Evolutionary conservation across 1,140 invertebrate genomes (phyloP), one percentile per base, ranked within the genome.

Genomic region (Caenorhabditis inopinata): DNA sequence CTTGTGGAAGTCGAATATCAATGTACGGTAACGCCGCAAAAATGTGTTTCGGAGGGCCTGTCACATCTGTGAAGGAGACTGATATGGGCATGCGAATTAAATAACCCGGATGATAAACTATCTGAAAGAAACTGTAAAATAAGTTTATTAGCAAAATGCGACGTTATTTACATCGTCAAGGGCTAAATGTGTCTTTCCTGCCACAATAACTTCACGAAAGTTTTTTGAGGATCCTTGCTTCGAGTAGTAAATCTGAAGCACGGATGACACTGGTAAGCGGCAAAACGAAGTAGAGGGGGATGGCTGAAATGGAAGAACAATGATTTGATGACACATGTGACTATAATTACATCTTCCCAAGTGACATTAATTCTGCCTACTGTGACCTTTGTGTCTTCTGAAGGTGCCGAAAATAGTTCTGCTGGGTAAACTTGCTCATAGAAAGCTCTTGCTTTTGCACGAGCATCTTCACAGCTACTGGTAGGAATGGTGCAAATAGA

Each of bases 381-480:
- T 0, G n/a, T 7, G 11, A 18, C 58, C 21, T 38, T 29, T 27
- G 32, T 18, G 7, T 38, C 32, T 38, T 68, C 58, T 38, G 58
- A 68, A 18, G 27, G 32, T 2, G 29, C n/a, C 5, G 58, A 68
- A 42, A 68, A n/a, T 4, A 68, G 32, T 42, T 38, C 58, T 0
- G 58, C 9, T 21, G 58, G 58, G 38, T 68, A 68, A 42, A 68
- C 58, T 68, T 68, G 58, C 6, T 68, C 58, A 12, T 68, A 68
- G 16, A 68, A 68, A 9, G 32, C 32, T 38, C n/a, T 68, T 38
- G 58, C 58, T 68, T 68, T 68, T 38, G 58, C 32, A 16, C 58
- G 29, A 38, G 58, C 58, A 68, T 68, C 58, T 38, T 68, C 58
- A 12, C 58, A 68, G 38, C 38, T 42, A 1, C 3, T 68, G 18